Conservation (phyloP, 2,888 invertebrate species). For the Drosophila affinis region DNA sequence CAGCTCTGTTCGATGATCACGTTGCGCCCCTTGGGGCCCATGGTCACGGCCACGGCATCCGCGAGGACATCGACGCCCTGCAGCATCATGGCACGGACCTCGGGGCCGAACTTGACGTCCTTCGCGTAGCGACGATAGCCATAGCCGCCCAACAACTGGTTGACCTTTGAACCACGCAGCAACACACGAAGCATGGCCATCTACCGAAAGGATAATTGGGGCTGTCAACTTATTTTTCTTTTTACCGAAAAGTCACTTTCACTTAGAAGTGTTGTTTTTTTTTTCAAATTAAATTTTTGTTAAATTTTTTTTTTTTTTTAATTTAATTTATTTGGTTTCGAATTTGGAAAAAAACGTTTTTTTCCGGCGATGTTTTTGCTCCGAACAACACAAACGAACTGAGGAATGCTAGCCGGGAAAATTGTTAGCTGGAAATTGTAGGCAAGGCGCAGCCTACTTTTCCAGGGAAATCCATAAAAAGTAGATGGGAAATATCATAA, state of each 20-base stretch:
- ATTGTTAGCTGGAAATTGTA: neutral
- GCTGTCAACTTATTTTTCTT: neutral
- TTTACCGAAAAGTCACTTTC: neutral
- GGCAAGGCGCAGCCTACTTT: neutral
- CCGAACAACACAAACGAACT: neutral
- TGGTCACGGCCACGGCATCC: slow-evolving; percentile 99
- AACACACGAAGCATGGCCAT: slow-evolving; percentile 56
- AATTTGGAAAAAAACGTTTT: neutral
- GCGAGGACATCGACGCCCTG: slow-evolving; percentile 98
- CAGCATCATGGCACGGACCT: slow-evolving; percentile 97
- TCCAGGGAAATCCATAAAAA: neutral
- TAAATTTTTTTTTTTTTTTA: neutral
- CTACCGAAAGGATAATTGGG: neutral
- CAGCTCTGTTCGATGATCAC: slow-evolving; percentile 99
- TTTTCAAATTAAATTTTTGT: neutral
- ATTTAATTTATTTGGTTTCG: no score
- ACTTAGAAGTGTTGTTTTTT: neutral
- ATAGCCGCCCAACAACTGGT: neutral
- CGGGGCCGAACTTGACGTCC: slow-evolving; percentile 98
- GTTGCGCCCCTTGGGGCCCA: slow-evolving; percentile 99
- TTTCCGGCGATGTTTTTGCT: neutral
- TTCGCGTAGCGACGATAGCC: slow-evolving; percentile 91
- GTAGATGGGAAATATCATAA: neutral
- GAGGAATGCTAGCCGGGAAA: neutral
- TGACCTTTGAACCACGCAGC: slow-evolving; percentile 84